Percentiles rank a stretch among this genome's conserved stretches.
These are phyloP conservation scores for Sylvilagus floridanus DNA, from an alignment of 2,797 vertebrate species.

Conservation along the genomic window DNA sequence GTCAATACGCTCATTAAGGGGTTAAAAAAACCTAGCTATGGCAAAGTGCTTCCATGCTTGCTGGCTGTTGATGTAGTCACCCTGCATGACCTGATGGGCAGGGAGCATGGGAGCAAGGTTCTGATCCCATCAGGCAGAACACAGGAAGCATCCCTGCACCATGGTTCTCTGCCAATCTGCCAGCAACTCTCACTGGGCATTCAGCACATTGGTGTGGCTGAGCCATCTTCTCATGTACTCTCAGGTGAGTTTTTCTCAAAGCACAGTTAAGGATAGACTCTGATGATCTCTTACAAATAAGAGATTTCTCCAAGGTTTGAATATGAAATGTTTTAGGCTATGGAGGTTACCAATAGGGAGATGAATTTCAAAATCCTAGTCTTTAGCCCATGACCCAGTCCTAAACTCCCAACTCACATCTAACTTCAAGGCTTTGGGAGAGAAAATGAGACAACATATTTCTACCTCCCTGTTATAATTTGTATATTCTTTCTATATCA, in stretches of 20 bases:
- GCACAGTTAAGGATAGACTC: neutral
- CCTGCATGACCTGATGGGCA: neutral
- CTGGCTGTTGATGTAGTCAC: neutral
- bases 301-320: neutral
- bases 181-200: neutral
- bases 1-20: neutral
- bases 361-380: constrained; percentile 11
- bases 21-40: neutral
- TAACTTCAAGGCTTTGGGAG: neutral
- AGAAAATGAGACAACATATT: neutral
- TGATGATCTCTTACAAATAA: neutral
- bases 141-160: too few relatives aligned
- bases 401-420: neutral
- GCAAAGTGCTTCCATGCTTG: neutral
- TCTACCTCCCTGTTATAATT: neutral
- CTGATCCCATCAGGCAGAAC: neutral
- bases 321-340: neutral
- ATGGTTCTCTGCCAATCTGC: neutral
- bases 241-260: neutral
- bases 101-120: neutral
- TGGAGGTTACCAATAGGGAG: neutral
- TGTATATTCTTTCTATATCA: neutral
- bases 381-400: neutral
- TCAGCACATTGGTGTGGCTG: neutral
- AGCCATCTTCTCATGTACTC: neutral